These are phyloP conservation scores for Scaptomyza tumidula DNA, from an alignment of 2,888 invertebrate genomes.

Conservation along the genomic window DNA sequence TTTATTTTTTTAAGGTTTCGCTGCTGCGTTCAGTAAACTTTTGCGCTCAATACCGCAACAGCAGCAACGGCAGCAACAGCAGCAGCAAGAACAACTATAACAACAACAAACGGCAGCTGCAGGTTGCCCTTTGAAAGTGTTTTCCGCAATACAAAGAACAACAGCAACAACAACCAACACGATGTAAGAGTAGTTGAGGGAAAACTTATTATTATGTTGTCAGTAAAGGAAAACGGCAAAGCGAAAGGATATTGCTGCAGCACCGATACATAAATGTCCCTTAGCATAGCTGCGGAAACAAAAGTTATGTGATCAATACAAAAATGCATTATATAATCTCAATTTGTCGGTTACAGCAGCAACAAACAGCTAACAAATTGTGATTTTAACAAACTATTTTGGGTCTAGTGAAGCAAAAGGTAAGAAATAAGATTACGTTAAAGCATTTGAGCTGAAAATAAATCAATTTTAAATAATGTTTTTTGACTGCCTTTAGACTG, in stretches of 20 bases:
- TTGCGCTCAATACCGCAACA: constrained; percentile 74
- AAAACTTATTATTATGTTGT: constrained; percentile 80
- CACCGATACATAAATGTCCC: constrained; percentile 34
- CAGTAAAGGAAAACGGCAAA: constrained; percentile 61
- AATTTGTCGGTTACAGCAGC: constrained; percentile 5
- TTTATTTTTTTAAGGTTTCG: constrained; percentile 20
- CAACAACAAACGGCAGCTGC: constrained; percentile 57
- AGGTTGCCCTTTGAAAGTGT: constrained; percentile 75
- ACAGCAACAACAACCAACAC: constrained; percentile 31
- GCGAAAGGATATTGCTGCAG: constrained; percentile 26
- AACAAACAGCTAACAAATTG: neutral
- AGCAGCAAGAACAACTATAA: constrained; percentile 28
- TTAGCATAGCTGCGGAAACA: constrained; percentile 13
- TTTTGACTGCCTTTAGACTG: neutral
- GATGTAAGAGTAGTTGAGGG: constrained; percentile 3
- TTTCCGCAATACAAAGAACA: constrained; percentile 54
- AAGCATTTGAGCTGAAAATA: no score
- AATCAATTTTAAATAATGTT: no score
- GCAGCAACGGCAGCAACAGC: constrained; percentile 29
- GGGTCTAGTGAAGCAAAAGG: no score
- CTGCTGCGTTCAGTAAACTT: constrained; percentile 68
- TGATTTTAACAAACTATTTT: no score
- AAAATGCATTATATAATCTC: constrained; percentile 1
- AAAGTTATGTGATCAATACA: constrained; percentile 28
- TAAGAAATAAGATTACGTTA: no score